A percentile compares a stretch with the other conserved stretches of the same genome.
These are phyloP conservation scores for Sceloporus undulatus DNA, from an alignment of 2,113 vertebrate species.

Conservation along the genomic window DNA sequence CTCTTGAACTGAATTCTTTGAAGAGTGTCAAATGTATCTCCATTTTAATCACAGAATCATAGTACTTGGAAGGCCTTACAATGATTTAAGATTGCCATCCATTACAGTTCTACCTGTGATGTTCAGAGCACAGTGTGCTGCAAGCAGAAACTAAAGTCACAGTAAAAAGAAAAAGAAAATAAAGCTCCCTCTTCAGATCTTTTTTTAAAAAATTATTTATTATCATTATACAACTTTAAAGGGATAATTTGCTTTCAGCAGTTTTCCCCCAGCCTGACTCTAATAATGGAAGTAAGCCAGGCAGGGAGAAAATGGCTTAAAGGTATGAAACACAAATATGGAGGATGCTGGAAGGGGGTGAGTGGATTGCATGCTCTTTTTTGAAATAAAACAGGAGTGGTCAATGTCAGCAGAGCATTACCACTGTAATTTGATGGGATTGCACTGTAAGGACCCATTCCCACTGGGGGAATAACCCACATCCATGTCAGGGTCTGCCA, in stretches of 20 bases:
- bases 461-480: too few relatives aligned
- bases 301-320: conserved; percentile 2
- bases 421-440: too few relatives aligned
- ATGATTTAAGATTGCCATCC: background rate
- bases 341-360: background rate
- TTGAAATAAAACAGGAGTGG: too few relatives aligned
- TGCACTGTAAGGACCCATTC: too few relatives aligned
- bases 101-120: background rate
- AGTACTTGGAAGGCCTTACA: background rate
- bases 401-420: too few relatives aligned
- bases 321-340: background rate
- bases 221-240: background rate
- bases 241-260: background rate
- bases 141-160: background rate
- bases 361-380: background rate
- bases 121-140: background rate
- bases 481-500: too few relatives aligned
- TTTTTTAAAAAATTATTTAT: background rate
- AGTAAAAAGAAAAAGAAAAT: too few relatives aligned
- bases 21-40: background rate
- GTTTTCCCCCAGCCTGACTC: background rate
- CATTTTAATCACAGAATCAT: conserved; percentile 12
- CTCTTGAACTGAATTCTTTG: conserved; percentile 4
- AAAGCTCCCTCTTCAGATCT: too few relatives aligned
- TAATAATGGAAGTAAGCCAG: background rate